Conservation (phyloP, 2,888 invertebrate genomes). For the Agrotis clavis region DNA sequence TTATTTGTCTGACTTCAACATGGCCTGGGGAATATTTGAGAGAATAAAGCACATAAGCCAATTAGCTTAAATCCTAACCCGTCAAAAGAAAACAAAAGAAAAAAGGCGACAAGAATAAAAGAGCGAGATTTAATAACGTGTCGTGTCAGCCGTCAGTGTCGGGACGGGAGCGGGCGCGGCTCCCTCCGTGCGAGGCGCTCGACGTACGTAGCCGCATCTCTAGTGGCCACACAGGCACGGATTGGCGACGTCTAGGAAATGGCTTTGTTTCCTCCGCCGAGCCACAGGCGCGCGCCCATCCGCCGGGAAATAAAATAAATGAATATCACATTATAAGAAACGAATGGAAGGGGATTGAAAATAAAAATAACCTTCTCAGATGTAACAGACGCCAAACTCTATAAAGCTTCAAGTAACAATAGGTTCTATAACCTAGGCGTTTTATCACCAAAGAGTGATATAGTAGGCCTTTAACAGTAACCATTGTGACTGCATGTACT, state of each 20-base stretch:
- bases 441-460: too few relatives aligned
- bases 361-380: conserved; percentile 77
- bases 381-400: conserved; percentile 73
- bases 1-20: conserved; percentile 12
- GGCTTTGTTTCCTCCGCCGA: conserved; percentile 85
- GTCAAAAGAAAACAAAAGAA: conserved; percentile 40
- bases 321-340: conserved; percentile 82
- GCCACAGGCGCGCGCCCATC: conserved; percentile 78
- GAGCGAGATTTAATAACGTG: conserved; percentile 64
- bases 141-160: conserved; percentile 61
- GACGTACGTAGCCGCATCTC: conserved; percentile 44
- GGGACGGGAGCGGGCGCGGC: conserved; percentile 29
- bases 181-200: conserved; percentile 20
- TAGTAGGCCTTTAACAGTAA: too few relatives aligned
- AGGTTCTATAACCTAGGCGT: too few relatives aligned
- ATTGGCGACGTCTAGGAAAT: conserved; percentile 82
- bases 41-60: conserved; percentile 33
- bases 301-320: conserved; percentile 86
- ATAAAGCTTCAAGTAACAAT: too few relatives aligned
- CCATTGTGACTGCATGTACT: too few relatives aligned
- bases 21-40: conserved; percentile 5
- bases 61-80: conserved; percentile 48
- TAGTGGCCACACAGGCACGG: conserved; percentile 64
- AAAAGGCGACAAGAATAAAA: conserved; percentile 56
- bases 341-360: conserved; percentile 66